Percentiles rank a stretch among this genome's conserved stretches.
These are phyloP conservation scores for Oligia latruncula DNA, from an alignment of 2,888 invertebrate species.

Conservation along the genomic window DNA sequence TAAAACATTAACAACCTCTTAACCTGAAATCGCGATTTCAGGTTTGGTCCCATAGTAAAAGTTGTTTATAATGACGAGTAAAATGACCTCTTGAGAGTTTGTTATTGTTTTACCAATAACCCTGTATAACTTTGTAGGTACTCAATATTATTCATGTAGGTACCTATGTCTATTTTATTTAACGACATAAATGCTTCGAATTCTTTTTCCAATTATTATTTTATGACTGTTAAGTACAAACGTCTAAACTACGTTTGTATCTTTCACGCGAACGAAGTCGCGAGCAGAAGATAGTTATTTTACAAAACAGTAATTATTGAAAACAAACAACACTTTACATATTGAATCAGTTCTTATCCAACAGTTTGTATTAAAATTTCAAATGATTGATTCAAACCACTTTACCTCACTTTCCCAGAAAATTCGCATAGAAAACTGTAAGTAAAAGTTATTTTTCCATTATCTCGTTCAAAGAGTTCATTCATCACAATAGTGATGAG, in stretches of 20 bases:
- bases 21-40: too few relatives aligned
- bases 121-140: too few relatives aligned
- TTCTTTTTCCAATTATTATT: not conserved
- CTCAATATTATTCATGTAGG: not conserved
- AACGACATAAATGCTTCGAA: not conserved
- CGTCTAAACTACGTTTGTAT: too few relatives aligned
- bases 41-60: too few relatives aligned
- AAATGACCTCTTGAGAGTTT: too few relatives aligned
- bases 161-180: not conserved
- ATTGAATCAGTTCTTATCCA: not conserved
- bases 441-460: constrained; percentile 2
- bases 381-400: not conserved
- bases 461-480: constrained; percentile 8
- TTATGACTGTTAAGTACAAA: too few relatives aligned
- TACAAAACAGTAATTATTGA: too few relatives aligned
- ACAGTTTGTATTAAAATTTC: not conserved
- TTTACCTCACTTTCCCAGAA: constrained; percentile 3
- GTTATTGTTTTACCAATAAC: too few relatives aligned
- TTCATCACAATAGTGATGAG: constrained; percentile 23
- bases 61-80: too few relatives aligned
- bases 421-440: constrained; percentile 16
- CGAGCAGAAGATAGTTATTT: not conserved
- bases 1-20: too few relatives aligned
- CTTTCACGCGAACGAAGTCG: not conserved
- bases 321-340: not conserved